These are phyloP conservation scores for Tribolium madens DNA, from an alignment of 1,140 invertebrate species.

Conservation along the genomic window DNA sequence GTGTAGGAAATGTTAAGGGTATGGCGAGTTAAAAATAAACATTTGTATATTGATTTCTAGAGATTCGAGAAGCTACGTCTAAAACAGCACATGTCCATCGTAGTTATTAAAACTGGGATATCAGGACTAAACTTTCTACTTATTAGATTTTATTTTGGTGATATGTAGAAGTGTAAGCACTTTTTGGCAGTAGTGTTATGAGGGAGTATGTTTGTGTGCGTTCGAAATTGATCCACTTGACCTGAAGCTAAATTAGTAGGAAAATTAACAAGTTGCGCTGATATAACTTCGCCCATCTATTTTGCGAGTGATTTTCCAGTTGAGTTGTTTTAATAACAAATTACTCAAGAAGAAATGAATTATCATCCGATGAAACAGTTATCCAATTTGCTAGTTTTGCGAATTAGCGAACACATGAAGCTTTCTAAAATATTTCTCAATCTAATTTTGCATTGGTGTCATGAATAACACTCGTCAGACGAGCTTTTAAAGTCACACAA, in stretches of 20 bases:
- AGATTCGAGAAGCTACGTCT: background rate
- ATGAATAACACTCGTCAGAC: conserved; percentile 30
- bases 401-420: conserved; percentile 36
- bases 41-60: conserved; percentile 2
- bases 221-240: conserved; percentile 5
- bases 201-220: background rate
- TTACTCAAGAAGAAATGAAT: conserved; percentile 28
- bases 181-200: background rate
- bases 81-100: background rate
- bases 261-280: conserved; percentile 31
- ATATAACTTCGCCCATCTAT: conserved; percentile 12
- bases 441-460: conserved; percentile 39
- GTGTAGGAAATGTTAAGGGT: background rate
- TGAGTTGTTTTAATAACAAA: conserved; percentile 32
- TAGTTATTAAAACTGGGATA: background rate
- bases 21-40: conserved; percentile 5
- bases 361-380: conserved; percentile 8
- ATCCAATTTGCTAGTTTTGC: conserved; percentile 18
- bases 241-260: background rate
- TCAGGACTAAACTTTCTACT: background rate
- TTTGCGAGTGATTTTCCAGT: conserved; percentile 24
- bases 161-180: background rate
- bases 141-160: background rate
- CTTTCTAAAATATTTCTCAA: conserved; percentile 40
- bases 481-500: conserved; percentile 39